Base-by-base conservation (phyloP, 2,888 invertebrate genomes). In the Suillia variegata region DNA sequence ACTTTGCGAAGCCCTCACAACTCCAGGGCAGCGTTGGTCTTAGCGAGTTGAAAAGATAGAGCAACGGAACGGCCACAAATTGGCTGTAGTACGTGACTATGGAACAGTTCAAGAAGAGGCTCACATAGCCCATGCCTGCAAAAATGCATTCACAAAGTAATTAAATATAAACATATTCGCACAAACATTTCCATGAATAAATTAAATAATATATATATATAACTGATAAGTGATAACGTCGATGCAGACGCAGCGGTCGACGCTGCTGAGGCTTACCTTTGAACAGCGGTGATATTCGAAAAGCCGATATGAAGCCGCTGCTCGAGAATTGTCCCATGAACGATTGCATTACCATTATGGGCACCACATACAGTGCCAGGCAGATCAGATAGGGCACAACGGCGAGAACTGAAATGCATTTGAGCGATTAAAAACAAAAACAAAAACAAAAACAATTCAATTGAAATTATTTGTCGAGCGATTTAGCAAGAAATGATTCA, bases 261-360 rank as follows among this genome's bases (percentile, higher is more conserved):
- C n/a, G n/a, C n/a, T n/a, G n/a, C n/a, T n/a, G n/a, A n/a, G 6
- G 26, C 33, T 63, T 83, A 92, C 94, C 95, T 89, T 95, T 96
- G 80, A 95, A 93, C 52, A 94, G 83, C 2, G 94, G 94, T 59
- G 88, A 87, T 62, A 92, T 87, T 67, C 88, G 89, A 83, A 93
- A 94, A 53, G 92, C 85, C 12, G 91, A 89, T 70, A 94, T 87
- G 66, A 91, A 92, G 66, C 93, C 92, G 51, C 89, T 88, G 70
- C 90, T 90, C 15, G 91, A 86, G 80, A 93, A 93, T 78, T 95
- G 95, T 20, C 95, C 95, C 71, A 95, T 84, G n/a, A 90, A 88
- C 0, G 93, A 89, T 81, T 96, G 95, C 83, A 96, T 84, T 74
- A 94, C 91, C 75, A 94, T 91, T 62, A 95, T 85, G 0, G 95